Evolutionary conservation across 2,113 vertebrate genomes (phyloP).

Genomic region (Cercocebus atys): DNA sequence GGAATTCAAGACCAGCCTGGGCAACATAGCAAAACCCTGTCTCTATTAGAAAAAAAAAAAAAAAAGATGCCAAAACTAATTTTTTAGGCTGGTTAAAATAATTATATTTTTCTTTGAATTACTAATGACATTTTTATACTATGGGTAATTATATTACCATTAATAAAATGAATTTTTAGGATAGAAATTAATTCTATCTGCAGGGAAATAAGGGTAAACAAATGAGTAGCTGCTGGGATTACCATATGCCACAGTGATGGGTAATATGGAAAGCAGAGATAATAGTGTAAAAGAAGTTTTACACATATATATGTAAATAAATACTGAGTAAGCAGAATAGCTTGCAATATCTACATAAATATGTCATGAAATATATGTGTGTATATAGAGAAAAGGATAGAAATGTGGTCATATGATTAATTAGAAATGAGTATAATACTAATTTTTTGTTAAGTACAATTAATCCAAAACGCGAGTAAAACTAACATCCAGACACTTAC

Average conservation of each 20-base stretch:
- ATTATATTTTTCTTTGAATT: slow-evolving; percentile 46
- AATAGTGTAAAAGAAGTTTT: slow-evolving; percentile 16
- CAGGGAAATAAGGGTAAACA: background rate
- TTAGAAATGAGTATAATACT: slow-evolving; percentile 7
- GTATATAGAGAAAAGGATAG: background rate
- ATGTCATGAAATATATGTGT: background rate
- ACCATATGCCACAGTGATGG: background rate
- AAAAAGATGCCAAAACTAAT: no score
- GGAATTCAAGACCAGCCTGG: no score
- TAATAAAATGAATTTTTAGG: slow-evolving; percentile 45
- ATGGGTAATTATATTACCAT: background rate
- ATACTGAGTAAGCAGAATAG: background rate
- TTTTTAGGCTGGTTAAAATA: background rate
- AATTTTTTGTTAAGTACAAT: background rate
- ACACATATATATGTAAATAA: background rate
- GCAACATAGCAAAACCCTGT: no score
- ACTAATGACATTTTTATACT: background rate
- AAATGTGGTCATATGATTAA: slow-evolving; percentile 17
- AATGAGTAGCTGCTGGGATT: slow-evolving; percentile 38
- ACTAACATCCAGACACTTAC: background rate
- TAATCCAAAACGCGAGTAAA: background rate
- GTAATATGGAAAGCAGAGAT: slow-evolving; percentile 42
- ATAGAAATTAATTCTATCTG: slow-evolving; percentile 25
- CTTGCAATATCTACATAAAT: background rate
- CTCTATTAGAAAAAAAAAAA: no score